Conservation (phyloP, 2,113 vertebrate species). For the Plectropomus leopardus region DNA sequence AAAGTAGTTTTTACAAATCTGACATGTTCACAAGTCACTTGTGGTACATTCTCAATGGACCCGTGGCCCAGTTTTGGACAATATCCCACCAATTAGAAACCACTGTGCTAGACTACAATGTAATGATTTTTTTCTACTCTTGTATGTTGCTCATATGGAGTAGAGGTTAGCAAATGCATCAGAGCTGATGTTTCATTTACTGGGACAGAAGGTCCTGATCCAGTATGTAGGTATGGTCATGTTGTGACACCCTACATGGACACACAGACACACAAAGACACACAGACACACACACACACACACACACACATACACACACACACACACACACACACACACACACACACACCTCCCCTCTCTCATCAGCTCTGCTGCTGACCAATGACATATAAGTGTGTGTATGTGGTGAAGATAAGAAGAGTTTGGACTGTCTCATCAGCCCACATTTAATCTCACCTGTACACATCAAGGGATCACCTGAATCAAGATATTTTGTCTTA, state of each 20-base stretch:
- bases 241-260: neutral
- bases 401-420: neutral
- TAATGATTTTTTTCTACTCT: neutral
- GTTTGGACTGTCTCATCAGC: neutral
- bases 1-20: too few relatives aligned
- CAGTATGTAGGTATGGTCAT: slow-evolving; percentile 3
- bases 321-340: neutral
- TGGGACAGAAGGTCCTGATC: slow-evolving; percentile 38
- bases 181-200: neutral
- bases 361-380: slow-evolving; percentile 10
- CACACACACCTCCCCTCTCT: neutral
- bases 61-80: too few relatives aligned
- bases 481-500: neutral
- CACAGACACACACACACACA: neutral
- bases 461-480: neutral
- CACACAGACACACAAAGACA: neutral
- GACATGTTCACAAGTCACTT: too few relatives aligned
- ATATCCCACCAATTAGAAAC: too few relatives aligned
- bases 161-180: neutral
- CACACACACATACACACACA: slow-evolving; percentile 1
- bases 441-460: neutral
- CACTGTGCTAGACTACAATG: neutral
- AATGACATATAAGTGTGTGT: neutral
- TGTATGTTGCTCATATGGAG: neutral
- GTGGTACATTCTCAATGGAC: too few relatives aligned